Evolutionary conservation across 2,113 vertebrate genomes (phyloP), one percentile per base, ranked within the genome.

Genomic region (Platycercus adscitus): DNA sequence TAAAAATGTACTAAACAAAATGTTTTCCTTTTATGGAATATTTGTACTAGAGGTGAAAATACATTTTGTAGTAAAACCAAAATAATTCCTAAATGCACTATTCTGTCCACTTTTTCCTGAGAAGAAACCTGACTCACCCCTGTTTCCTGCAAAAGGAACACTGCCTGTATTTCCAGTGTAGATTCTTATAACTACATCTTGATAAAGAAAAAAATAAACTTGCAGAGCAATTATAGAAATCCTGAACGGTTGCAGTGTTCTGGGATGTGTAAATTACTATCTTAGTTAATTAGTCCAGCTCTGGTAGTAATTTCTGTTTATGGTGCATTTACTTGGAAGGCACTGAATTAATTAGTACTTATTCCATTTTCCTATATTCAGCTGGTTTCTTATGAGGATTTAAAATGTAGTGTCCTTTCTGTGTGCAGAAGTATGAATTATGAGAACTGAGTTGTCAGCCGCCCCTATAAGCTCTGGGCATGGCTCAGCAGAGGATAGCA

Each of bases 251-350:
- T 91, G 24, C 39, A 37, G 11, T 56, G 43, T 86, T 73, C 33
- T 71, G 60, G 43, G 35, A 71, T 78, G 55, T 64, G 11, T 75
- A 84, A 81, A 90, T 93, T 79, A 49, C 49, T 56, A 4, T 87
- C 63, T 81, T 71, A 20, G 58, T 82, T 87, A 91, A 95, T 95
- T 92, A 91, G 83, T 95, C 69, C 65, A 61, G 43, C 80, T 86
- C 65, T 89, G 76, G 50, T 83, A 90, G 28, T 49, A 8, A 58
- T 82, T 89, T 94, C 50, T 91, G 46, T 77, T 87, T 88, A 46
- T 53, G 71, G 19, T 91, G 65, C 56, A 29, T 78, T 94, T 96
- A 78, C 83, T 92, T 81, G 69, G 33, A 78, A 72, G 75, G 41
- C 41, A 58, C 44, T 69, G 78, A 71, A 84, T 91, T 88, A 93